Evolutionary conservation across 2,888 invertebrate species (phyloP).

Genomic region (Ditula angustiorana): DNA sequence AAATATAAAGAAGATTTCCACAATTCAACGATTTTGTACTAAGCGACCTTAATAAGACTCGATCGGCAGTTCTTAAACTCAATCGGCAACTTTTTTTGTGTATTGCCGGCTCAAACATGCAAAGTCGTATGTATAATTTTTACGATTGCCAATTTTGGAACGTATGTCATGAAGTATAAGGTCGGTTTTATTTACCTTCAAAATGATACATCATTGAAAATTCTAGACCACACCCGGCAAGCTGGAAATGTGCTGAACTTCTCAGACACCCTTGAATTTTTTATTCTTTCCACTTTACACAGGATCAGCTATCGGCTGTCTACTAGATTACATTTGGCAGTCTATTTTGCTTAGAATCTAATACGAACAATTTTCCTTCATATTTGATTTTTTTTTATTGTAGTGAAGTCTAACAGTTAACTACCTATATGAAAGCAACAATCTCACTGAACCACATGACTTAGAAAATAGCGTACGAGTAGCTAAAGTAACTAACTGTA

Average conservation of each 20-base stretch:
- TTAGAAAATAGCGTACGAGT: no score
- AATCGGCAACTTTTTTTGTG: no score
- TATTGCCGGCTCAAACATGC: no score
- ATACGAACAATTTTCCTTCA: background rate
- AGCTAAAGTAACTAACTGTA: no score
- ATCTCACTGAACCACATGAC: no score
- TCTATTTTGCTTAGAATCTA: background rate
- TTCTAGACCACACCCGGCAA: background rate
- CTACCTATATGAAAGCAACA: no score
- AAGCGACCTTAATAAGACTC: no score
- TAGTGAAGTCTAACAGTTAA: no score
- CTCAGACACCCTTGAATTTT: conserved; percentile 20
- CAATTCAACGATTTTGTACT: no score
- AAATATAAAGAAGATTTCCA: no score
- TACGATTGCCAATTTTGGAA: background rate
- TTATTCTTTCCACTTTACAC: background rate
- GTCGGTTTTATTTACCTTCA: background rate
- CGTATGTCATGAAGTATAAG: background rate
- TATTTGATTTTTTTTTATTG: background rate
- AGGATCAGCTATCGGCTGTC: background rate
- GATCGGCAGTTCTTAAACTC: no score
- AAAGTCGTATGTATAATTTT: background rate
- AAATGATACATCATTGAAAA: background rate
- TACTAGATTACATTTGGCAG: background rate
- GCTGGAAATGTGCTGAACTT: conserved; percentile 7